These are phyloP conservation scores for Blastobasis adustella DNA, from an alignment of 2,888 invertebrate species.

Conservation along the genomic window DNA sequence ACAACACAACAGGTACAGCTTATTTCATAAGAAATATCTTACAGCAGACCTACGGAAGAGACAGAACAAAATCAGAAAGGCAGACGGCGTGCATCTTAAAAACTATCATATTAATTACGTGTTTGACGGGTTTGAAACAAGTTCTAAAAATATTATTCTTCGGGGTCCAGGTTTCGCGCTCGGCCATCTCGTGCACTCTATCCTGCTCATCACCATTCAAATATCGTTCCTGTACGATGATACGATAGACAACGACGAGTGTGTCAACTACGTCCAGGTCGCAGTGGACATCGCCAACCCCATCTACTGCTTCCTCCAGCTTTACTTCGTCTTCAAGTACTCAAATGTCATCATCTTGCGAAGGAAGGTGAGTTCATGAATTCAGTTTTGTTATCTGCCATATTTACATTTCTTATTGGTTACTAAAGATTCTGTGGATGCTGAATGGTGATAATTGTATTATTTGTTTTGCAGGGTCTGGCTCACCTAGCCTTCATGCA, in stretches of 20 bases:
- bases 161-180: slow-evolving; percentile 81
- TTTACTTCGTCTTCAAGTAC: slow-evolving; percentile 88
- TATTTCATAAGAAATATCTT: too few relatives aligned
- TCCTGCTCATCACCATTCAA: slow-evolving; percentile 80
- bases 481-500: slow-evolving; percentile 87
- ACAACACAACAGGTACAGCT: too few relatives aligned
- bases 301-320: slow-evolving; percentile 82
- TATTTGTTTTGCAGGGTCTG: slow-evolving; percentile 50
- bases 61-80: too few relatives aligned
- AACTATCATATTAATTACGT: too few relatives aligned
- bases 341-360: slow-evolving; percentile 80
- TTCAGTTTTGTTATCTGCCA: background rate
- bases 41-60: too few relatives aligned
- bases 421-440: too few relatives aligned
- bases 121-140: too few relatives aligned
- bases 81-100: too few relatives aligned
- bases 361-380: slow-evolving; percentile 39
- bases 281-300: slow-evolving; percentile 81
- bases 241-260: slow-evolving; percentile 69
- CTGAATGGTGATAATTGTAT: too few relatives aligned
- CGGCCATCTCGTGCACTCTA: slow-evolving; percentile 84
- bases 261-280: slow-evolving; percentile 76
- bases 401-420: too few relatives aligned
- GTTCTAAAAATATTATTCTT: background rate
- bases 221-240: slow-evolving; percentile 75